phyloP scores from a whole-genome alignment of 1,140 invertebrate genomes.

The Drusus annulatus region DNA sequence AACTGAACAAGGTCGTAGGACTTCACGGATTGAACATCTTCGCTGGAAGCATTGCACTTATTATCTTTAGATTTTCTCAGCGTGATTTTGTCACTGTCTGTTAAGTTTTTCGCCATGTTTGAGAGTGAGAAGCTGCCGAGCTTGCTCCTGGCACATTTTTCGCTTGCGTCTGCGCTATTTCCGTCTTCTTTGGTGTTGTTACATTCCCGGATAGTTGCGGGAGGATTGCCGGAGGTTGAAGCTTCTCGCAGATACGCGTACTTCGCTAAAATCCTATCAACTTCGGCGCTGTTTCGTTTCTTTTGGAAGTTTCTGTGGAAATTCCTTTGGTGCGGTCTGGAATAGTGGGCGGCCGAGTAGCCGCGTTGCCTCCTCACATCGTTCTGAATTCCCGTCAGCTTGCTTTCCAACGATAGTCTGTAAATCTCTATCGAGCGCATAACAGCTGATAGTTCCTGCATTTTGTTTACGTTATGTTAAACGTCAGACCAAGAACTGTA shows the following conservation, averaged over 20 bases:
- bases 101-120: slow-evolving; percentile 28
- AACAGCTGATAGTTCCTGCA: slow-evolving; percentile 50
- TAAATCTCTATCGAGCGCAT: slow-evolving; percentile 54
- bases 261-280: slow-evolving; percentile 50
- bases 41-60: background rate
- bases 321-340: background rate
- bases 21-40: background rate
- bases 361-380: background rate
- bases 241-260: slow-evolving; percentile 40
- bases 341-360: background rate
- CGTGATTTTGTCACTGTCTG: slow-evolving; percentile 33
- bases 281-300: slow-evolving; percentile 46
- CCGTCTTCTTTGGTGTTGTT: slow-evolving; percentile 3
- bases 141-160: slow-evolving; percentile 14
- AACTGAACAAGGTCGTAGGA: background rate
- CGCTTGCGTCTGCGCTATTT: slow-evolving; percentile 6
- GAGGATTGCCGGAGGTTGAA: background rate
- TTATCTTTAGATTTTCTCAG: background rate
- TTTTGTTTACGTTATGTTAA: slow-evolving; percentile 18
- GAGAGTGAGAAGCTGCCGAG: background rate
- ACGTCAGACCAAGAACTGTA: background rate
- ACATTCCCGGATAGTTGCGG: background rate
- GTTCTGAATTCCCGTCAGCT: background rate
- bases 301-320: slow-evolving; percentile 52
- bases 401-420: slow-evolving; percentile 41